Percentiles rank a stretch among this genome's conserved stretches.
Evolutionary conservation across 2,888 invertebrate genomes (phyloP).

Genomic region (Pandemis corylana): DNA sequence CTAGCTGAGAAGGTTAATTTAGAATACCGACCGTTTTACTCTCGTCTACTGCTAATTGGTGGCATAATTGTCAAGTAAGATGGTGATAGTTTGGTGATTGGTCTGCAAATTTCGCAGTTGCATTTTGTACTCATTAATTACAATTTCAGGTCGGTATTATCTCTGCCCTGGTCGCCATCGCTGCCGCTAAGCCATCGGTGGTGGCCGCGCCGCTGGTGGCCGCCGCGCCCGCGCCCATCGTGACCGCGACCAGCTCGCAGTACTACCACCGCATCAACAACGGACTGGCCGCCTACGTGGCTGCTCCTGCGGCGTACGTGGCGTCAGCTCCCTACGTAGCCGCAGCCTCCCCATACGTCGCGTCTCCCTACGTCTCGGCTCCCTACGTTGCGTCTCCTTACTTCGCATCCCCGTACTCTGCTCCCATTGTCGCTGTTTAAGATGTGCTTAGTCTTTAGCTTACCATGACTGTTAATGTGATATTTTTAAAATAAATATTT

Average conservation of each 20-base stretch:
- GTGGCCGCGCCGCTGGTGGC: slow-evolving; percentile 59
- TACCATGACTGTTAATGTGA: slow-evolving; percentile 35
- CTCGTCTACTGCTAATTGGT: no score
- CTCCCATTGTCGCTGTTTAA: slow-evolving; percentile 49
- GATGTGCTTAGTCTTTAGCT: background rate
- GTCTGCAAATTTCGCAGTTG: no score
- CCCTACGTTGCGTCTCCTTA: slow-evolving; percentile 55
- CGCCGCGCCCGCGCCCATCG: slow-evolving; percentile 77
- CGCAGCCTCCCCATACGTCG: slow-evolving; percentile 58
- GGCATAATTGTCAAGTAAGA: no score
- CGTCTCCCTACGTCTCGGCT: slow-evolving; percentile 54
- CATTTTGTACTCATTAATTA: no score
- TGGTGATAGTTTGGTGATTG: no score
- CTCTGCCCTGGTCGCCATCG: slow-evolving; percentile 70
- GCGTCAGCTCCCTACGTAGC: slow-evolving; percentile 50
- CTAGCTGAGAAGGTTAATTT: no score
- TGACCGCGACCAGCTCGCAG: slow-evolving; percentile 88
- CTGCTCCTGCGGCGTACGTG: slow-evolving; percentile 52
- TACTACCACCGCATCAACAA: slow-evolving; percentile 88
- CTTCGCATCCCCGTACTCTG: slow-evolving; percentile 48
- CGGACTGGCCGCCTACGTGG: slow-evolving; percentile 74
- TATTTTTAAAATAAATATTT: slow-evolving; percentile 28
- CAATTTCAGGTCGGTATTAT: slow-evolving; percentile 66
- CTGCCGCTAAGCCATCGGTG: slow-evolving; percentile 69
- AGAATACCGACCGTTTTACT: no score